Evolutionary conservation across 1,140 invertebrate genomes (phyloP).

Genomic region (Leptestheria dahalacensis): DNA sequence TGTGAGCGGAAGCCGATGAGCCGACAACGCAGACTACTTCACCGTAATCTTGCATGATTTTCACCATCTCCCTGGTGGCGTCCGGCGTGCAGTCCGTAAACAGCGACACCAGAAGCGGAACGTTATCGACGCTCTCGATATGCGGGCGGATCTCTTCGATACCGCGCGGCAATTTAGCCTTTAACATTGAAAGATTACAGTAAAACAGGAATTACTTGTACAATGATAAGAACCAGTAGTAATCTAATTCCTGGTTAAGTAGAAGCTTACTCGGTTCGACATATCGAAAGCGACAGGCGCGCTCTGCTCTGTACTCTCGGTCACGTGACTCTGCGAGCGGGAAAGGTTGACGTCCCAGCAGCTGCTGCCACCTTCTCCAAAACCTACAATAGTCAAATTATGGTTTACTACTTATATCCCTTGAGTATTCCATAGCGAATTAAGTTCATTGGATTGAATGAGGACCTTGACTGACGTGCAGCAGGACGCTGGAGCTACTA

Average conservation of each 20-base stretch:
- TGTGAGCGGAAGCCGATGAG: constrained; percentile 53
- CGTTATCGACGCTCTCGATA: constrained; percentile 88
- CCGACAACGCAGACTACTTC: constrained; percentile 40
- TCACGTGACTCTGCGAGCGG: constrained; percentile 62
- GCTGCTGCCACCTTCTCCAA: background rate
- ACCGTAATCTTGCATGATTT: constrained; percentile 43
- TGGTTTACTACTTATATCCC: too few relatives aligned
- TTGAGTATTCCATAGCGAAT: too few relatives aligned
- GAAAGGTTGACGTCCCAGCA: constrained; percentile 29
- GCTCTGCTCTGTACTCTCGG: constrained; percentile 74
- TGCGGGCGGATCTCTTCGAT: constrained; percentile 95
- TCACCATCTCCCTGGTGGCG: constrained; percentile 38
- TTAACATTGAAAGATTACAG: too few relatives aligned
- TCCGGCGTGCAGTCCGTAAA: constrained; percentile 74
- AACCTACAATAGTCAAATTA: too few relatives aligned
- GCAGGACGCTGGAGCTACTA: constrained; percentile 2
- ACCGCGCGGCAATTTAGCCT: constrained; percentile 85
- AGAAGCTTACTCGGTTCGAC: constrained; percentile 73
- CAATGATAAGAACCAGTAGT: too few relatives aligned
- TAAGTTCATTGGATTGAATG: too few relatives aligned
- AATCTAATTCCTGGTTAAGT: too few relatives aligned
- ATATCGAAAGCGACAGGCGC: constrained; percentile 79
- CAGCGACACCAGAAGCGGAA: constrained; percentile 84
- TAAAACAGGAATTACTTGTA: too few relatives aligned
- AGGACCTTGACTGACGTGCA: constrained; percentile 2